phyloP scores from a whole-genome alignment of 2,113 vertebrate species.

The Glaucidium brasilianum region DNA sequence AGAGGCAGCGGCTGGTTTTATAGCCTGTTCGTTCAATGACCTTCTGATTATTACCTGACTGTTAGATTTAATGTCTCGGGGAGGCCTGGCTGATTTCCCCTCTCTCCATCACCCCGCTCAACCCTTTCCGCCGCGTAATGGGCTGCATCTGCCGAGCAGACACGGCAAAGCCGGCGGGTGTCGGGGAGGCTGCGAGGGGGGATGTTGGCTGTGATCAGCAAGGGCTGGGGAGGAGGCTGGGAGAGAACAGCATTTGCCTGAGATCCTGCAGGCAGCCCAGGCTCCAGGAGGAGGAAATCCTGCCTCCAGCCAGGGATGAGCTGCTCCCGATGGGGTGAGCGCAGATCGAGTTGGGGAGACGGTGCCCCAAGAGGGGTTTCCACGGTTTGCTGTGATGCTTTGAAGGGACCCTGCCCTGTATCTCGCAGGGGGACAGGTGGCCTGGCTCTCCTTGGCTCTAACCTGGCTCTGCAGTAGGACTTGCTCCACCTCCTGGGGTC shows the following conservation, averaged over 20 bases:
- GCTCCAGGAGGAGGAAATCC: neutral
- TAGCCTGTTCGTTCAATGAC: neutral
- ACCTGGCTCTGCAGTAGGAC: neutral
- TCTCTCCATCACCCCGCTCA: neutral
- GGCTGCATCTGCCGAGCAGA: neutral
- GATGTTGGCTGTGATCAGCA: neutral
- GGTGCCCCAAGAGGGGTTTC: no score
- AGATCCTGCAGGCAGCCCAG: neutral
- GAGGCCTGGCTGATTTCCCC: neutral
- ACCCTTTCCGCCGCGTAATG: neutral
- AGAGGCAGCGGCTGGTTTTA: neutral
- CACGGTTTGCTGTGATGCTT: neutral
- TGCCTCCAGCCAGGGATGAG: neutral
- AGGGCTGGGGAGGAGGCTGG: neutral
- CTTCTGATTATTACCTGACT: neutral
- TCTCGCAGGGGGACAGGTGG: neutral
- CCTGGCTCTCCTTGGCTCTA: neutral
- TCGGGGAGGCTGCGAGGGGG: no score
- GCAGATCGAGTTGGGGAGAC: neutral
- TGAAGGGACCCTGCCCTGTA: rapidly evolving
- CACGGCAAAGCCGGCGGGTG: rapidly evolving
- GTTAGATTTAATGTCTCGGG: rapidly evolving
- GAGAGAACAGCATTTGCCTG: neutral
- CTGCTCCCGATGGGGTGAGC: neutral
- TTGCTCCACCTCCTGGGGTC: neutral